phyloP scores from a whole-genome alignment of 2,797 vertebrate species.

The Morelia viridis region DNA sequence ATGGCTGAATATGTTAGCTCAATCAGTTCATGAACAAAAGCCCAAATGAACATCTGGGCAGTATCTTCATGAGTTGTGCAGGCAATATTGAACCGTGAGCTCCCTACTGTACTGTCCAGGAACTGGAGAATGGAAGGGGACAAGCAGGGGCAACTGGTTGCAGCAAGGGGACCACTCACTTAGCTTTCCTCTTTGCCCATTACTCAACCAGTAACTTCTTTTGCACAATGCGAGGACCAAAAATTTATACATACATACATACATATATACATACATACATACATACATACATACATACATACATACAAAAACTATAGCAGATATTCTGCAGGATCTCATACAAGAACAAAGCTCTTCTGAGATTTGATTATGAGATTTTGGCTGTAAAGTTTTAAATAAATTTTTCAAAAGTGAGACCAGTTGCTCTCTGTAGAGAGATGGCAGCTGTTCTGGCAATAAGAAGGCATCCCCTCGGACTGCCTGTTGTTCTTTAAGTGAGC shows the following conservation, averaged over 20 bases:
- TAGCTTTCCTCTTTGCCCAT: not conserved
- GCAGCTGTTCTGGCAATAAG: no score
- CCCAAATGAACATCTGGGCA: not conserved
- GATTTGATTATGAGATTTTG: not conserved
- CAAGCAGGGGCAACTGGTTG: not conserved
- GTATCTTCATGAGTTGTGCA: not conserved
- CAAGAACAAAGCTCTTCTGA: not conserved
- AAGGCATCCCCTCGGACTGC: no score
- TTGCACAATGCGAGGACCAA: not conserved
- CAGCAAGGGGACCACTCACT: not conserved
- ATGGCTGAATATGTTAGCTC: not conserved
- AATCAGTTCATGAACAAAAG: not conserved
- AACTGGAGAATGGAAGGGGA: not conserved
- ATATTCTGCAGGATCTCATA: not conserved
- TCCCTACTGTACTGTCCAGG: not conserved
- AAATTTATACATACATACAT: not conserved
- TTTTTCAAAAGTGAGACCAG: not conserved
- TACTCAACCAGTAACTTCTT: not conserved
- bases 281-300: no score
- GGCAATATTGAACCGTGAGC: not conserved
- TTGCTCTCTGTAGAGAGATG: no score
- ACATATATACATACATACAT: no score
- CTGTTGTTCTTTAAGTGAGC: no score
- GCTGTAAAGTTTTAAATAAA: not conserved
- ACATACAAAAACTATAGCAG: not conserved